phyloP scores from a whole-genome alignment of 2,797 vertebrate species.

The Megalops cyprinoides region DNA sequence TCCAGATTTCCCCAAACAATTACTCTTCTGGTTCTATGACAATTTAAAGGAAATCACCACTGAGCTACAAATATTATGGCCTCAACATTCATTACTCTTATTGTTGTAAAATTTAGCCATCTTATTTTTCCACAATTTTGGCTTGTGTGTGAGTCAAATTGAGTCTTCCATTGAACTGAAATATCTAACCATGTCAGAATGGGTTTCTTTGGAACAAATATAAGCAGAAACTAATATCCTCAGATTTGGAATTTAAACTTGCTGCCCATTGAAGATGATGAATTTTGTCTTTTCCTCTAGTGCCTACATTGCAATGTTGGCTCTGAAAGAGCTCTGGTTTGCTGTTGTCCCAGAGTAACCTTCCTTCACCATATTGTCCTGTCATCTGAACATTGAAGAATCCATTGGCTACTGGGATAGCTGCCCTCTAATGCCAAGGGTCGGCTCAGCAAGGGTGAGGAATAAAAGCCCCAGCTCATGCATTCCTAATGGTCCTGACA shows the following conservation, averaged over 20 bases:
- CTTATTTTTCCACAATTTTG: background rate
- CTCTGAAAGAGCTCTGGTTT: background rate
- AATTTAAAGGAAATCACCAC: background rate
- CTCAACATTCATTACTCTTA: background rate
- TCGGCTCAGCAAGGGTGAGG: background rate
- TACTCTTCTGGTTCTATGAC: background rate
- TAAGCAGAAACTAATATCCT: background rate
- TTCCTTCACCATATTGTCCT: background rate
- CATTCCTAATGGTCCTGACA: constrained; percentile 26
- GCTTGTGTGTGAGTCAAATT: background rate
- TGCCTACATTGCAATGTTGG: background rate
- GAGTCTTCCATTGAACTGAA: background rate
- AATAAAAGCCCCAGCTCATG: constrained; percentile 20
- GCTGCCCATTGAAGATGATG: too few species aligned
- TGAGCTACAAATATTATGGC: background rate
- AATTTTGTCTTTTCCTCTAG: too few species aligned
- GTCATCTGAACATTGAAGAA: background rate
- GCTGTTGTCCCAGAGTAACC: background rate
- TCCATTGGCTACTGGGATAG: background rate
- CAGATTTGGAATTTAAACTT: background rate
- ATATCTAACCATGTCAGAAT: too few species aligned
- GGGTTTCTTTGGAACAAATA: too few species aligned
- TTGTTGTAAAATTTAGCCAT: background rate
- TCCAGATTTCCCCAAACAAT: too few species aligned
- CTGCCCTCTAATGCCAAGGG: constrained; percentile 13